Evolutionary conservation across 2,113 vertebrate species (phyloP), one percentile per base, ranked within the genome.

Genomic region (Sylvilagus bachmani): DNA sequence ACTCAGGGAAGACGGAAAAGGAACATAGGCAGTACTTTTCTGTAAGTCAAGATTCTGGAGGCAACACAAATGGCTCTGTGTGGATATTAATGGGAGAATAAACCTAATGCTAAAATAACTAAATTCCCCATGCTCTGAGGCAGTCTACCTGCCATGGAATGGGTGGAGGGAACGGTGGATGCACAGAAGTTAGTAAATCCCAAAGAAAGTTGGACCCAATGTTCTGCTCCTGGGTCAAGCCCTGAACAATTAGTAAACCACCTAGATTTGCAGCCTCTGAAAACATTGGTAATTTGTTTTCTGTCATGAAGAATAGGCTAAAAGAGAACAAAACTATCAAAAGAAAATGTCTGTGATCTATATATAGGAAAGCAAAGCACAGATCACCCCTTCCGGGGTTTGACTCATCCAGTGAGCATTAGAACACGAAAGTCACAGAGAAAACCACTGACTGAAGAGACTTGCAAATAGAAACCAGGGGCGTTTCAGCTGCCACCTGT

Each of bases 1-100:
- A 44, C 44, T 90, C 55, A 94, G 61, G 58, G 19, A 67, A 89
- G 83, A 89, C 25, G 71, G 67, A 66, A 92, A 80, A 83, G 49
- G 93, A 79, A 94, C n/a, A 91, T n/a, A 66, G 38, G 14, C 74
- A 71, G 6, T 79, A 53, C 81, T 78, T 96, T 95, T 62, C 58
- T 92, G 55, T 5, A 90, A 90, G 61, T 33, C 58, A 94, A 96
- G 25, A 53, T 21, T 58, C 70, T 90, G 12, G 16, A 92, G 74
- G 55, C 82, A 96, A 93, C 13, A 97, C 25, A 93, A 86, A 82
- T 83, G n/a, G 90, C 27, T 89, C 70, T 69, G 58, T 86, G 44
- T 71, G 70, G 51, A 75, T 90, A 86, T 55, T 49, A 90, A 74
- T 89, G 85, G 64, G 27, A 27, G 29, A 83, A 86, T 80, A 95